Conservation (phyloP, 2,888 invertebrate species). For the Anthrax anthrax region DNA sequence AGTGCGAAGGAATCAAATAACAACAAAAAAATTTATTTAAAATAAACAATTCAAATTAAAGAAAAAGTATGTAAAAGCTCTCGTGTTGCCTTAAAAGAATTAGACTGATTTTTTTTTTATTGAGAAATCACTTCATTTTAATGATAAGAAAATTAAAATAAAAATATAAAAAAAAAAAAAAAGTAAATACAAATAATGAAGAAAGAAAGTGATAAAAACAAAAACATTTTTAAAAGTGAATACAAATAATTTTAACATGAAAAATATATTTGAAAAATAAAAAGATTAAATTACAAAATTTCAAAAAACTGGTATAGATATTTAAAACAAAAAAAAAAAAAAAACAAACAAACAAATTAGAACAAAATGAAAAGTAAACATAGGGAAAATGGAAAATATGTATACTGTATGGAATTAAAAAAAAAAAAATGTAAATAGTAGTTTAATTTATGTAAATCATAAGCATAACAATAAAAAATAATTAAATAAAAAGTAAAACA, state of each 20-base stretch:
- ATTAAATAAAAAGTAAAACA: too few species aligned
- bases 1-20: background rate
- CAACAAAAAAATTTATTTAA: background rate
- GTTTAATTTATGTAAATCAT: too few species aligned
- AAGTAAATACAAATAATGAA: background rate
- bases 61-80: constrained; percentile 31
- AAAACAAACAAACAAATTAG: too few species aligned
- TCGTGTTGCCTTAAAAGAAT: constrained; percentile 52
- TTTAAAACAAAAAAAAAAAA: too few species aligned
- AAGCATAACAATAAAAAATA: too few species aligned
- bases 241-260: background rate
- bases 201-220: background rate
- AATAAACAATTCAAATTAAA: too few species aligned
- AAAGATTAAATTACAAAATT: background rate
- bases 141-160: background rate
- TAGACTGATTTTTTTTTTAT: constrained; percentile 44
- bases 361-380: too few species aligned
- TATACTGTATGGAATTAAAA: too few species aligned
- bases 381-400: too few species aligned
- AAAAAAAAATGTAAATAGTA: too few species aligned
- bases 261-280: background rate
- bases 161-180: background rate
- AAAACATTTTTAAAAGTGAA: background rate
- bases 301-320: too few species aligned
- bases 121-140: background rate